Conservation (phyloP, 2,113 vertebrate species). For the Gasterosteus nipponicus region DNA sequence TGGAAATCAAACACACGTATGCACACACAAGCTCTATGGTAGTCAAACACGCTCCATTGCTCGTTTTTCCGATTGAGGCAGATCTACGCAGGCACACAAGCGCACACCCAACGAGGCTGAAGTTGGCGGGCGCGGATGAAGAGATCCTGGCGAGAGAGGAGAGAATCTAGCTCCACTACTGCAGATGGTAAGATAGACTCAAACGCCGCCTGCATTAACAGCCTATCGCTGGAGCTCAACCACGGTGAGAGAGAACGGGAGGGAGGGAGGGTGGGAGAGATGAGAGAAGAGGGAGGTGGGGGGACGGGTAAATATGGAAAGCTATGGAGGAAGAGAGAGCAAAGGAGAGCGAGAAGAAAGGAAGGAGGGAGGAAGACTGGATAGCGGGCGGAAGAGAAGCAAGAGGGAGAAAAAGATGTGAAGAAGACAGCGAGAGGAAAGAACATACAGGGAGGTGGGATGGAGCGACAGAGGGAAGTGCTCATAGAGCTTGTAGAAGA, state of each 20-base stretch:
- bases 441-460: conserved; percentile 19
- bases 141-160: conserved; percentile 71
- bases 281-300: neutral
- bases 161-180: conserved; percentile 88
- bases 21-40: conserved; percentile 44
- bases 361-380: conserved; percentile 37
- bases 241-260: conserved; percentile 52
- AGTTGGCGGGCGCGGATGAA: conserved; percentile 68
- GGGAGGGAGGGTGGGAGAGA: conserved; percentile 1
- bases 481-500: conserved; percentile 60
- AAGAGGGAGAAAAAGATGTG: conserved; percentile 36
- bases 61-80: conserved; percentile 47
- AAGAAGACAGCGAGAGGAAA: conserved; percentile 11
- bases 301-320: conserved; percentile 72
- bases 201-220: conserved; percentile 92
- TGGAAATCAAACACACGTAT: conserved; percentile 53
- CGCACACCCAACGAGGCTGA: conserved; percentile 48
- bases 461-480: conserved; percentile 17
- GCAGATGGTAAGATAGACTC: conserved; percentile 92
- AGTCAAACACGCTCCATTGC: conserved; percentile 52
- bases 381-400: conserved; percentile 13
- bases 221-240: conserved; percentile 91
- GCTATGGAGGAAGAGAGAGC: conserved; percentile 66
- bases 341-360: conserved; percentile 53
- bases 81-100: conserved; percentile 42